These are phyloP conservation scores for Myopa tessellatipennis DNA, from an alignment of 2,888 invertebrate genomes.

Conservation along the genomic window DNA sequence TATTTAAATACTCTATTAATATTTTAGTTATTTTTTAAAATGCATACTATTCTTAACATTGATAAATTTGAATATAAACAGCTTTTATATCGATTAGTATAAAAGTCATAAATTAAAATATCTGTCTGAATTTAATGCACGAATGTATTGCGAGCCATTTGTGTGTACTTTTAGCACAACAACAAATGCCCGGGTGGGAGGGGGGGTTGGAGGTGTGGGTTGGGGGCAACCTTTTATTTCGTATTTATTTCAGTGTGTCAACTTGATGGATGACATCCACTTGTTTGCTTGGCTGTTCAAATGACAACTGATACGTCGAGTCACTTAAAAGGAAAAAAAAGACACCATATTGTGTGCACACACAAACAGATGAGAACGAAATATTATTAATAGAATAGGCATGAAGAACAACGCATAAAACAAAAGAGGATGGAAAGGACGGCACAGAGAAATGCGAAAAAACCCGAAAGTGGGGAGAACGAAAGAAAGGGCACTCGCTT, in stretches of 20 bases:
- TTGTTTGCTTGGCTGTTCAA: slow-evolving; percentile 20
- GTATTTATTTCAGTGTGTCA: slow-evolving; percentile 16
- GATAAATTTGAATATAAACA: no score
- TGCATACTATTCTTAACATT: no score
- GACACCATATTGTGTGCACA: background rate
- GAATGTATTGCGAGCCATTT: no score
- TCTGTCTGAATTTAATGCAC: no score
- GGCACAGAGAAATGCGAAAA: background rate
- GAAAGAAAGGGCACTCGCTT: slow-evolving; percentile 14
- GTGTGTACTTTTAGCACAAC: no score
- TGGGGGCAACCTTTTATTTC: no score
- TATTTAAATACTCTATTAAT: no score
- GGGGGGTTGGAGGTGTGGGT: no score
- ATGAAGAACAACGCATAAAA: background rate
- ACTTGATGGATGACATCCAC: slow-evolving; percentile 27
- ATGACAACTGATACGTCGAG: slow-evolving; percentile 21
- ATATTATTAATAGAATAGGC: background rate
- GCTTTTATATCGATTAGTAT: no score
- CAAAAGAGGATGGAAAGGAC: background rate
- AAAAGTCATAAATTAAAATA: no score
- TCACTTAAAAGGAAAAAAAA: slow-evolving; percentile 15
- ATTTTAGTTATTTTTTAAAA: no score
- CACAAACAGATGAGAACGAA: background rate
- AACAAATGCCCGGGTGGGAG: no score
- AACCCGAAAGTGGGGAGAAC: slow-evolving; percentile 1